These are phyloP conservation scores for Larimichthys crocea DNA, from an alignment of 2,113 vertebrate species.

Conservation along the genomic window DNA sequence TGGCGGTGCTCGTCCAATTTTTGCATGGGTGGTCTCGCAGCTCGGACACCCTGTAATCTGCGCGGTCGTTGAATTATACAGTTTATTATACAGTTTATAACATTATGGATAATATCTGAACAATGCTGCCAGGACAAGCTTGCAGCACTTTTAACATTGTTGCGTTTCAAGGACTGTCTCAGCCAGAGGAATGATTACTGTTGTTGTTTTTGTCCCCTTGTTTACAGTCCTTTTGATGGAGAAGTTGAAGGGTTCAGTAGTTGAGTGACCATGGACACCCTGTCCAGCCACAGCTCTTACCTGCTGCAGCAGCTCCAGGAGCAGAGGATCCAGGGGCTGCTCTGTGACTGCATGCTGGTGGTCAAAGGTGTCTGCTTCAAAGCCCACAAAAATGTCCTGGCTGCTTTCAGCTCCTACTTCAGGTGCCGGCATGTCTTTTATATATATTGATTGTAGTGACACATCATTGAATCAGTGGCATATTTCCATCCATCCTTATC, in stretches of 20 bases:
- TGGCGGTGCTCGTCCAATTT: conserved; percentile 54
- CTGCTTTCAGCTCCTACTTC: conserved; percentile 97
- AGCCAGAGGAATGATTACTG: fast-evolving
- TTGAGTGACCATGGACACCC: conserved; percentile 88
- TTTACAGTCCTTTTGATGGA: conserved; percentile 26
- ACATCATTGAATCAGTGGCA: background rate
- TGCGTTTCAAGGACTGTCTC: background rate
- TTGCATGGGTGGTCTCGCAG: conserved; percentile 70
- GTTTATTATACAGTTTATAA: background rate
- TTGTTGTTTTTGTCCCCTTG: background rate
- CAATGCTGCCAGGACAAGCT: fast-evolving
- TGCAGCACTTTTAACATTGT: background rate
- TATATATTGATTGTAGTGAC: background rate
- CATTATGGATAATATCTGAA: background rate
- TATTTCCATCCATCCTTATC: background rate
- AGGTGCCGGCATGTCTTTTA: conserved; percentile 80
- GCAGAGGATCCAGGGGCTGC: conserved; percentile 96
- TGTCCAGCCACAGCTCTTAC: conserved; percentile 94
- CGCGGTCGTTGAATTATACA: conserved; percentile 24
- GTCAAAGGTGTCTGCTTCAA: conserved; percentile 98
- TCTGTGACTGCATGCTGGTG: conserved; percentile 98
- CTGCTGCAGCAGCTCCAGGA: conserved; percentile 98
- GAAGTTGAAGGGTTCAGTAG: conserved; percentile 49
- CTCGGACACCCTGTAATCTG: conserved; percentile 25
- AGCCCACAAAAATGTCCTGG: conserved; percentile 97